Evolutionary conservation across 2,888 invertebrate species (phyloP).

Genomic region (Stenotaenia linearis): DNA sequence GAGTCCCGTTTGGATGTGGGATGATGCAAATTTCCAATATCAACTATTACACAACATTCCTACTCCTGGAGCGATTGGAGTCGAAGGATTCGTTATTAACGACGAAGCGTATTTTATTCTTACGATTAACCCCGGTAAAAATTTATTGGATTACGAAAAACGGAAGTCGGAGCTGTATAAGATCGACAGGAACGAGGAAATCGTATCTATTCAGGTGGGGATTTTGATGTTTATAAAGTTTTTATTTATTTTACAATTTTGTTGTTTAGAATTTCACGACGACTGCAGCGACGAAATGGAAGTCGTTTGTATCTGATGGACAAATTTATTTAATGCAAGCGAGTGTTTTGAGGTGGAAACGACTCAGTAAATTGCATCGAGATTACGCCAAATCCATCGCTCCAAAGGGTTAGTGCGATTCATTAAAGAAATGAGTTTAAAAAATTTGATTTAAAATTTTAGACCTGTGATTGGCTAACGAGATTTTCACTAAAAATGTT

Average conservation of each 20-base stretch:
- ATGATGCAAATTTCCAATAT: not conserved
- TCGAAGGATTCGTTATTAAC: conserved; percentile 31
- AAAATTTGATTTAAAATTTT: too few relatives aligned
- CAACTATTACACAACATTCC: not conserved
- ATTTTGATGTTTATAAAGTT: not conserved
- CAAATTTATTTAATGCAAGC: conserved; percentile 19
- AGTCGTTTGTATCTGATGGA: not conserved
- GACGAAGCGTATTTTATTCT: conserved; percentile 27
- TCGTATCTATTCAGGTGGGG: conserved; percentile 9
- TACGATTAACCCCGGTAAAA: not conserved
- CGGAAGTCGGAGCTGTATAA: conserved; percentile 5
- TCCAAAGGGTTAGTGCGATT: not conserved
- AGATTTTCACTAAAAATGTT: too few relatives aligned
- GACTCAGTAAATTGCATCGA: not conserved
- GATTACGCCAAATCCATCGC: not conserved
- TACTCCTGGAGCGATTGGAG: conserved; percentile 10
- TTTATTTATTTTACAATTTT: not conserved
- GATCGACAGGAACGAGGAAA: not conserved
- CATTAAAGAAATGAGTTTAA: too few relatives aligned
- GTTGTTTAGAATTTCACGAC: conserved; percentile 16
- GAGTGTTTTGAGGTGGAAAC: conserved; percentile 17
- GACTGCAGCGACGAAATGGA: conserved; percentile 32
- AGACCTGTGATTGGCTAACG: too few relatives aligned
- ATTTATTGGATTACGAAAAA: conserved; percentile 21
- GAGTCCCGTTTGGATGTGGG: conserved; percentile 5